Percentiles rank a stretch among this genome's conserved stretches.
These are phyloP conservation scores for Tenodera sinensis DNA, from an alignment of 2,888 invertebrate species.

Conservation along the genomic window DNA sequence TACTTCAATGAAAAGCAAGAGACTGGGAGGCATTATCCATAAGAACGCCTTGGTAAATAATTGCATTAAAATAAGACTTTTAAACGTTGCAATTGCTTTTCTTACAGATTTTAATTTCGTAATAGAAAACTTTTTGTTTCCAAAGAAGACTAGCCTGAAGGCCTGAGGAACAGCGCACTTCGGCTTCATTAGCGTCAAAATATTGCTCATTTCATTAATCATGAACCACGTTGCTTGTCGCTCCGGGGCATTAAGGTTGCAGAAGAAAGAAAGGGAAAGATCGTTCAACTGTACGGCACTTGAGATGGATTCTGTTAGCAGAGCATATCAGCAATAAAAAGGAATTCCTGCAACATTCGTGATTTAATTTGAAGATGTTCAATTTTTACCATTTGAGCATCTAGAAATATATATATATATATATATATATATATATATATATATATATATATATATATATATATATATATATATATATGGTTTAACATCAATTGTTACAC, in stretches of 20 bases:
- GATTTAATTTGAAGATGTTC: no score
- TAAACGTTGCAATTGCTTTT: not conserved
- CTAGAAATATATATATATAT: no score
- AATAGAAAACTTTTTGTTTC: not conserved
- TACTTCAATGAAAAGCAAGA: no score
- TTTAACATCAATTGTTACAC: no score
- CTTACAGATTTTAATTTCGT: not conserved
- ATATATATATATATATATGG: no score
- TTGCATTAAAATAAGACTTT: not conserved
- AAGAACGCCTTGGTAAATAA: no score
- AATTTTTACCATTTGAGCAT: no score
- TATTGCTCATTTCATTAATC: not conserved
- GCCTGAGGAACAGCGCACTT: not conserved
- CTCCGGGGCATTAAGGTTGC: not conserved
- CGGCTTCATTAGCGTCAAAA: not conserved
- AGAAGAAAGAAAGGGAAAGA: not conserved
- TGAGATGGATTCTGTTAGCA: not conserved
- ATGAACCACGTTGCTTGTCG: not conserved
- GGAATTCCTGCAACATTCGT: no score
- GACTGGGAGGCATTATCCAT: no score
- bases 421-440: no score
- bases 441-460: no score
- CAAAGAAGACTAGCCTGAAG: not conserved
- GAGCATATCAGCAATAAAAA: no score
- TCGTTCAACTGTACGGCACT: not conserved